These are phyloP conservation scores for Limnephilus lunatus DNA, from an alignment of 2,888 invertebrate species.

Conservation along the genomic window DNA sequence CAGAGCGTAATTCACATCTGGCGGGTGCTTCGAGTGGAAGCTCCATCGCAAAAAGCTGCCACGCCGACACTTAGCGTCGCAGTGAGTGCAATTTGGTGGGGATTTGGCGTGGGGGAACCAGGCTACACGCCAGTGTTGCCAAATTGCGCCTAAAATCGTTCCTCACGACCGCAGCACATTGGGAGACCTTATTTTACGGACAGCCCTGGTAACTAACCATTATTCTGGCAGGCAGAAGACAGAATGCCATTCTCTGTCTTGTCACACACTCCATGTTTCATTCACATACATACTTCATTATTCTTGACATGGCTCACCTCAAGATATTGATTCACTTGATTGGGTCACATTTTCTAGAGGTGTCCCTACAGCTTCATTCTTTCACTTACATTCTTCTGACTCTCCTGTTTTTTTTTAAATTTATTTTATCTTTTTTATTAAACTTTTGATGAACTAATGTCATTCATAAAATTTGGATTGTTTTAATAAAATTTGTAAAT, in stretches of 20 bases:
- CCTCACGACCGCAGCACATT: too few species aligned
- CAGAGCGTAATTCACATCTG: too few species aligned
- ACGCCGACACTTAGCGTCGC: too few species aligned
- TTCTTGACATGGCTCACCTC: too few species aligned
- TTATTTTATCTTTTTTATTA: neutral
- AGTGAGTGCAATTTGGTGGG: too few species aligned
- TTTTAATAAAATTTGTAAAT: neutral
- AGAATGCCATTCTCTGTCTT: neutral
- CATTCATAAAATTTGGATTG: neutral
- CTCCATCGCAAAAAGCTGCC: too few species aligned
- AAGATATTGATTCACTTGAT: neutral
- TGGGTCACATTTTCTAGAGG: neutral
- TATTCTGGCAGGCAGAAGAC: neutral
- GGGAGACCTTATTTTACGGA: too few species aligned
- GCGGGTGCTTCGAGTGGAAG: too few species aligned
- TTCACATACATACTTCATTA: neutral
- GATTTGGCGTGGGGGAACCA: too few species aligned
- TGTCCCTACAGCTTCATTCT: neutral
- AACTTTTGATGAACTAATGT: neutral
- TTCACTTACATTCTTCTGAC: too few species aligned
- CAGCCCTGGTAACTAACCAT: neutral
- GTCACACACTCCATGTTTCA: neutral
- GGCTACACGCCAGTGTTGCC: too few species aligned
- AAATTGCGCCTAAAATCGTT: too few species aligned
- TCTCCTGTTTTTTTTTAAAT: neutral